Conservation (phyloP, 2,888 invertebrate genomes). For the Apotomis betuletana region DNA sequence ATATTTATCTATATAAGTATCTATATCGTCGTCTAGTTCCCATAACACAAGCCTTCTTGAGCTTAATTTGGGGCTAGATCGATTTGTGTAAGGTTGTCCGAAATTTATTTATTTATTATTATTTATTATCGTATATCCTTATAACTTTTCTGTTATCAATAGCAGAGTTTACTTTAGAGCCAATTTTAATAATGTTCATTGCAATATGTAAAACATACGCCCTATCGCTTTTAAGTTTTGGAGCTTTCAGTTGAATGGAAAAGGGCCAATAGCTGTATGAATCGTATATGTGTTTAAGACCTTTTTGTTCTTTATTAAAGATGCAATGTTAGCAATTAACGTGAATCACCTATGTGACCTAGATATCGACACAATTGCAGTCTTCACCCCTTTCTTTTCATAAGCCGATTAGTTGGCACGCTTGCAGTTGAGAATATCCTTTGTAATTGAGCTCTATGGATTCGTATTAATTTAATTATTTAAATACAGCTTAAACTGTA, state of each 20-base stretch:
- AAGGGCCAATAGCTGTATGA: not conserved
- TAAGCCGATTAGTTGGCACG: slow-evolving; percentile 19
- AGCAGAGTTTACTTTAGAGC: not conserved
- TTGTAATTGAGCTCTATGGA: not conserved
- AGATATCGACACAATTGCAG: slow-evolving; percentile 15
- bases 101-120: too few relatives aligned
- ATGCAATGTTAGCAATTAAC: slow-evolving; percentile 15
- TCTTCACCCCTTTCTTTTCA: slow-evolving; percentile 12
- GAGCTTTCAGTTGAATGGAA: not conserved
- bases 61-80: too few relatives aligned
- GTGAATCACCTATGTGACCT: slow-evolving; percentile 20
- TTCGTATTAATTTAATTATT: too few relatives aligned
- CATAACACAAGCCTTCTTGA: too few relatives aligned
- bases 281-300: not conserved
- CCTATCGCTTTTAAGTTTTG: not conserved
- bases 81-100: too few relatives aligned
- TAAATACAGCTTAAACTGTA: too few relatives aligned
- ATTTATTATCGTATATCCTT: not conserved
- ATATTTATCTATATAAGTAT: too few relatives aligned
- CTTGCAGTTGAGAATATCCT: not conserved
- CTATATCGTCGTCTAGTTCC: too few relatives aligned
- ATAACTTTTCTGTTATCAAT: not conserved
- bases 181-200: not conserved
- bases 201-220: not conserved
- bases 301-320: not conserved